Conservation (phyloP, 2,113 vertebrate genomes). For the Sylvia atricapilla region DNA sequence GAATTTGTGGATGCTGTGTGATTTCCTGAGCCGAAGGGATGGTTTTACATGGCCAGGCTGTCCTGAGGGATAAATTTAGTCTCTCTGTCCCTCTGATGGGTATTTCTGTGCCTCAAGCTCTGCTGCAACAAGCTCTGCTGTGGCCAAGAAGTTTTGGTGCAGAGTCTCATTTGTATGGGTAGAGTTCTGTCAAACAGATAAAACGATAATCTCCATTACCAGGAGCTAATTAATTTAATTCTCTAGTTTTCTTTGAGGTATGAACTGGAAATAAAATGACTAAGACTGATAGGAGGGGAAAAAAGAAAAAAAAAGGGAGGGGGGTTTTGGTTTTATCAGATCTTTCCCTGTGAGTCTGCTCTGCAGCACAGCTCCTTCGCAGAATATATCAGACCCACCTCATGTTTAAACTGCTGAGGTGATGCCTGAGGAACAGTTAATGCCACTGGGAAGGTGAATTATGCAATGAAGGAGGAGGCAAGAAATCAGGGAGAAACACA, state of each 20-base stretch:
- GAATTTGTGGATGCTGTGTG: neutral
- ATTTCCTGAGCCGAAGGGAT: neutral
- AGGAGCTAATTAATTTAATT: constrained; percentile 34
- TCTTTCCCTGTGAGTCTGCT: neutral
- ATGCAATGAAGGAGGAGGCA: neutral
- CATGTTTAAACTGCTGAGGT: constrained; percentile 9
- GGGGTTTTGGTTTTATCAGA: neutral
- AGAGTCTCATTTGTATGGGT: neutral
- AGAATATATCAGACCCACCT: neutral
- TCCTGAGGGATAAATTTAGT: neutral
- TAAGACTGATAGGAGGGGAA: neutral
- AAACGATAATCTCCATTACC: neutral
- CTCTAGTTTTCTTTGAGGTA: constrained; percentile 17
- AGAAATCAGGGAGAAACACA: neutral
- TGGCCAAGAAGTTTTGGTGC: neutral
- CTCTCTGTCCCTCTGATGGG: neutral
- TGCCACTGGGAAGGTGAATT: neutral
- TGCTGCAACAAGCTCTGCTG: neutral
- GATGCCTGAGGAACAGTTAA: neutral
- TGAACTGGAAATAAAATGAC: constrained; percentile 16
- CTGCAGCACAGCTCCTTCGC: neutral
- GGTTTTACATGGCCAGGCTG: neutral
- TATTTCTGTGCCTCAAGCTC: constrained; percentile 16
- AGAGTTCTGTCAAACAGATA: neutral
- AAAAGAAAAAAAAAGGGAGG: neutral